Conservation (phyloP, 1,140 invertebrate genomes). For the Tetramorium simillimum region DNA sequence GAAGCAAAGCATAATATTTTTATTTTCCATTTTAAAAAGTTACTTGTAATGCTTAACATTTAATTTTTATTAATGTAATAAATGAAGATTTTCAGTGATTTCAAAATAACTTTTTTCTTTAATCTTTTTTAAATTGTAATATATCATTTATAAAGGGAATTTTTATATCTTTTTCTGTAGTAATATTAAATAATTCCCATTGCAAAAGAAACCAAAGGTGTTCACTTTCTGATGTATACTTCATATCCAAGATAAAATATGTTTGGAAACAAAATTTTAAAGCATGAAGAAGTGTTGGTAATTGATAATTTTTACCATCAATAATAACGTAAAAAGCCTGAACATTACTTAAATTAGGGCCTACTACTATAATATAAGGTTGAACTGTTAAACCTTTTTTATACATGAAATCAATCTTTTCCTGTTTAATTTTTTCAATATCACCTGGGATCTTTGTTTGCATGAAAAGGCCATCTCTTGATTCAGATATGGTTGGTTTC, state of each 20-base stretch:
- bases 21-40: not conserved
- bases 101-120: no score
- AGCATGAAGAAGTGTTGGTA: not conserved
- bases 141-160: conserved; percentile 15
- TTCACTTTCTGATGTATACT: not conserved
- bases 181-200: conserved; percentile 27
- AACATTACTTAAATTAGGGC: not conserved
- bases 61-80: no score
- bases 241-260: conserved; percentile 15
- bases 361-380: conserved; percentile 9
- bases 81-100: no score
- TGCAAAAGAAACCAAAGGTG: not conserved
- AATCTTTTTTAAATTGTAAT: not conserved
- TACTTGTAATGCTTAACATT: no score
- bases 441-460: not conserved
- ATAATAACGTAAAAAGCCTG: not conserved
- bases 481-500: conserved; percentile 6
- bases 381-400: conserved; percentile 5
- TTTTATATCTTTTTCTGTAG: not conserved
- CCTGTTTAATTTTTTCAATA: not conserved
- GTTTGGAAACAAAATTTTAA: conserved; percentile 25
- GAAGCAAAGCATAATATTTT: not conserved
- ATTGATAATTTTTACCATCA: conserved; percentile 11
- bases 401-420: not conserved
- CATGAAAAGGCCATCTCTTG: not conserved